These are phyloP conservation scores for Meteorus sp. DNA, from an alignment of 1,140 invertebrate species.

Conservation along the genomic window DNA sequence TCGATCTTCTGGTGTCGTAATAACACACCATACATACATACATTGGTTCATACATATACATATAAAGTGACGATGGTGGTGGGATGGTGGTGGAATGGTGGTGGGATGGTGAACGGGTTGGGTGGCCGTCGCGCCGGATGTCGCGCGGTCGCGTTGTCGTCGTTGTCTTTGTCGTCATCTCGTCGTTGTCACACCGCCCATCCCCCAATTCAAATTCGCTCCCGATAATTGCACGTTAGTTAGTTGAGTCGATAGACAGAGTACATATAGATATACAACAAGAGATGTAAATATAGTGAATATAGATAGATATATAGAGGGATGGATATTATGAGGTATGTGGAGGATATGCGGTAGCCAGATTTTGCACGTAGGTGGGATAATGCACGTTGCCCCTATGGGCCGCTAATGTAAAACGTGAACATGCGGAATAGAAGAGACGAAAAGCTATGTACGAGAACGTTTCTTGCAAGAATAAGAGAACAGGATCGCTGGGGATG, in stretches of 20 bases:
- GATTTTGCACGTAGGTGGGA: not conserved
- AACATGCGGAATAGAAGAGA: slow-evolving; percentile 19
- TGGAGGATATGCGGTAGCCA: not conserved
- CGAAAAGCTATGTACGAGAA: slow-evolving; percentile 38
- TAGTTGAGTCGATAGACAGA: slow-evolving; percentile 35
- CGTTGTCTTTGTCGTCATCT: not conserved
- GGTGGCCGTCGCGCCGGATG: slow-evolving; percentile 32
- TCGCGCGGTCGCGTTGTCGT: slow-evolving; percentile 15
- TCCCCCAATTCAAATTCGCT: slow-evolving; percentile 31
- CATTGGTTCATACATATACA: too few species aligned
- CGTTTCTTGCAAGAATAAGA: slow-evolving; percentile 60
- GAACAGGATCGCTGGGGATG: slow-evolving; percentile 58
- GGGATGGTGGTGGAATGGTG: not conserved
- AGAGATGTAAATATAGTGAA: not conserved
- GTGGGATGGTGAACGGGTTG: slow-evolving; percentile 11
- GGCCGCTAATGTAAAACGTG: slow-evolving; percentile 40
- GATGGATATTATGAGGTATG: too few species aligned
- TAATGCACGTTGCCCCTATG: not conserved
- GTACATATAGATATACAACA: not conserved
- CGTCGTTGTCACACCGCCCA: not conserved
- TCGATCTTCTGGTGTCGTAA: slow-evolving; percentile 8
- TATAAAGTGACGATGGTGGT: not conserved
- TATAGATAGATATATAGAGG: too few species aligned
- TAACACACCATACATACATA: too few species aligned
- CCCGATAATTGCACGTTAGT: slow-evolving; percentile 50